A percentile compares a stretch with the other conserved stretches of the same genome.
phyloP scores from a whole-genome alignment of 2,113 vertebrate genomes.

The Protomyctophum bolini region DNA sequence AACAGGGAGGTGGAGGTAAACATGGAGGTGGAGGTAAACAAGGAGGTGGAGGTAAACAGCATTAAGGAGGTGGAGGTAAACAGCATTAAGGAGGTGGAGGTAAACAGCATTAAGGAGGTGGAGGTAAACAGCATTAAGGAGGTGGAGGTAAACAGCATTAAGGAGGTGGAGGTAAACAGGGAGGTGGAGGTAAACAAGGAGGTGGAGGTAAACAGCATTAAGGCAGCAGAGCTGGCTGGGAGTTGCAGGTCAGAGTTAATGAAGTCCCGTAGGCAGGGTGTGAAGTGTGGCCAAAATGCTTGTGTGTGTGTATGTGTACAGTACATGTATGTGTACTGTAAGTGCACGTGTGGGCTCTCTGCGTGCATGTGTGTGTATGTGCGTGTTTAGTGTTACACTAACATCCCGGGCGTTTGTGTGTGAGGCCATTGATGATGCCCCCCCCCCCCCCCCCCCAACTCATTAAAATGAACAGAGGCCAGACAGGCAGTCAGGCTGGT shows the following conservation, averaged over 20 bases:
- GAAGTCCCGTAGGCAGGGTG: conserved; percentile 68
- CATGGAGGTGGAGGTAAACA: too few relatives aligned
- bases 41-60: too few relatives aligned
- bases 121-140: too few relatives aligned
- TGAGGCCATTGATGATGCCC: conserved; percentile 57
- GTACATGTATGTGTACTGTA: conserved; percentile 3
- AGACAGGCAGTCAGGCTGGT: conserved; percentile 23
- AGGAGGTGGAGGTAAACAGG: not conserved
- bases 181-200: conserved; percentile 16
- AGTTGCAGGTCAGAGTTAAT: conserved; percentile 69
- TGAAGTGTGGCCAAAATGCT: conserved; percentile 50
- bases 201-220: conserved; percentile 59
- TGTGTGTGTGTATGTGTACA: conserved; percentile 21
- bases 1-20: too few relatives aligned
- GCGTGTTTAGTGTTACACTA: conserved; percentile 1
- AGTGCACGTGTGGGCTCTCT: conserved; percentile 8
- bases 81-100: too few relatives aligned
- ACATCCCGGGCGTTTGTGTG: conserved; percentile 14
- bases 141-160: too few relatives aligned
- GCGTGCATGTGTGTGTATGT: conserved; percentile 18
- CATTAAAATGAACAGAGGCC: conserved; percentile 61
- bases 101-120: too few relatives aligned
- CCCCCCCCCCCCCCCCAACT: conserved; percentile 47
- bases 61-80: too few relatives aligned
- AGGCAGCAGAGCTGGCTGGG: conserved; percentile 38